phyloP scores from a whole-genome alignment of 2,797 vertebrate genomes.

The Clamator glandarius region DNA sequence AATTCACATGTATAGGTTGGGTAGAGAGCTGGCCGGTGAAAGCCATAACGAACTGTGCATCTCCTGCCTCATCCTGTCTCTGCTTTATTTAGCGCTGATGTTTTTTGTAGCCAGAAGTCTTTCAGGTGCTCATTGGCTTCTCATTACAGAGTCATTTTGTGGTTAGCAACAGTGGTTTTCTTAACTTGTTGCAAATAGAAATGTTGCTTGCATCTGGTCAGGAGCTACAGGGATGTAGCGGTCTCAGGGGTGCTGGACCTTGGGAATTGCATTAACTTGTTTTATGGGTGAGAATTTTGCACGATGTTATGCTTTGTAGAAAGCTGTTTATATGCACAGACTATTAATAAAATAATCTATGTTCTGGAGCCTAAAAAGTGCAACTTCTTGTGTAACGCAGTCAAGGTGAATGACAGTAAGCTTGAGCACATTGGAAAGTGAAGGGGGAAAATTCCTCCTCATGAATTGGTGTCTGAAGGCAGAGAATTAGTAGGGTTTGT shows the following conservation, averaged over 20 bases:
- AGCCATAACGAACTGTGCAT: not conserved
- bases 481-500: not conserved
- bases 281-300: not conserved
- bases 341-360: rapidly evolving
- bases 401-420: not conserved
- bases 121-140: constrained; percentile 10
- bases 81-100: constrained; percentile 38
- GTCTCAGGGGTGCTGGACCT: not conserved
- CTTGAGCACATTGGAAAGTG: not conserved
- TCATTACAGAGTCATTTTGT: constrained; percentile 19
- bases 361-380: not conserved
- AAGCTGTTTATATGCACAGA: not conserved
- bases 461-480: not conserved
- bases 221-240: not conserved
- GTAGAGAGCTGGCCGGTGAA: not conserved
- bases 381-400: not conserved
- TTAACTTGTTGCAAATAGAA: not conserved
- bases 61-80: not conserved
- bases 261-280: not conserved
- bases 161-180: constrained; percentile 7
- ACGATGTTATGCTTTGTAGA: not conserved
- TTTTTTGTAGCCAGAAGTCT: constrained; percentile 17
- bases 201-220: not conserved
- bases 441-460: not conserved
- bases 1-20: constrained; percentile 26